Percentiles rank a stretch among this genome's conserved stretches.
phyloP scores from a whole-genome alignment of 2,113 vertebrate genomes.

The Dipodomys merriami region DNA sequence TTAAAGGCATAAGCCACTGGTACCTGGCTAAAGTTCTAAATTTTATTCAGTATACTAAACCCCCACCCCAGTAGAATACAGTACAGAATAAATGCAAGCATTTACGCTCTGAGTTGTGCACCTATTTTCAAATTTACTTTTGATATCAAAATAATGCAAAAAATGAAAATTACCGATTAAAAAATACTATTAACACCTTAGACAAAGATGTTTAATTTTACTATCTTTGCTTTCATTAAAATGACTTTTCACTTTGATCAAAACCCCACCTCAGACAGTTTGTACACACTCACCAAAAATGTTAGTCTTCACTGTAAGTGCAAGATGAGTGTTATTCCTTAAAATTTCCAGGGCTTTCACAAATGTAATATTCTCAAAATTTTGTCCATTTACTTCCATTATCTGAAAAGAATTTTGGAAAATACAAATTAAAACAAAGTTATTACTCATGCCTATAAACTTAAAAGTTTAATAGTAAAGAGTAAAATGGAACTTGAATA shows the following conservation, averaged over 20 bases:
- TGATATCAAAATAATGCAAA: constrained; percentile 4
- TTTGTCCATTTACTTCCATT: constrained; percentile 99
- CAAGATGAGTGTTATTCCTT: constrained; percentile 96
- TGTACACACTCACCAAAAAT: constrained; percentile 94
- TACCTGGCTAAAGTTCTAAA: no score
- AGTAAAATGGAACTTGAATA: constrained; percentile 32
- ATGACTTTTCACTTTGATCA: constrained; percentile 23
- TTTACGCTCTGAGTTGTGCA: neutral
- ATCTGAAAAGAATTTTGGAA: constrained; percentile 87
- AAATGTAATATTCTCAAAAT: constrained; percentile 97
- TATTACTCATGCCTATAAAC: constrained; percentile 26
- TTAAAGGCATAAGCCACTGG: no score
- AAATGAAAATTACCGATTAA: constrained; percentile 55
- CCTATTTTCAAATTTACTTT: constrained; percentile 15
- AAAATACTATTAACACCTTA: constrained; percentile 21
- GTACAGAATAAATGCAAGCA: neutral
- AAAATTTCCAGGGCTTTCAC: constrained; percentile 96
- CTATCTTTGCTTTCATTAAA: neutral
- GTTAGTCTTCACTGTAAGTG: constrained; percentile 98
- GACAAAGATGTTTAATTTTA: constrained; percentile 31
- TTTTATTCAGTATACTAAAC: neutral
- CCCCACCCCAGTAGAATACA: neutral
- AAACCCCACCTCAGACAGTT: neutral
- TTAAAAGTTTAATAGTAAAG: constrained; percentile 48
- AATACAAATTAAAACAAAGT: constrained; percentile 60